phyloP scores from a whole-genome alignment of 2,888 invertebrate species.

The Agapostemon virescens region DNA sequence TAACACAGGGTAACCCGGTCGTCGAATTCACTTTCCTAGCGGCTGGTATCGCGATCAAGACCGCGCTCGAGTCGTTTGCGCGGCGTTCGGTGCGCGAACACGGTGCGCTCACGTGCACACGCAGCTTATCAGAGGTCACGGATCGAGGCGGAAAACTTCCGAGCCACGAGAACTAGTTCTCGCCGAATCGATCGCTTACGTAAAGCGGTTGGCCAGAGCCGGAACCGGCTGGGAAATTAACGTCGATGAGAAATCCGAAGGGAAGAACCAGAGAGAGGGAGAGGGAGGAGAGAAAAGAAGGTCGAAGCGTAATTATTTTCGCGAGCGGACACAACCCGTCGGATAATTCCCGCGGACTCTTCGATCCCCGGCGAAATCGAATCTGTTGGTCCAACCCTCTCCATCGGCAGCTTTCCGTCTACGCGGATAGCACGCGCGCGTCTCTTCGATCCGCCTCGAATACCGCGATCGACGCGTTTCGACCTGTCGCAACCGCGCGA shows the following conservation, averaged over 20 bases:
- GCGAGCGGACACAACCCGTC: slow-evolving; percentile 18
- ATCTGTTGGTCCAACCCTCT: slow-evolving; percentile 26
- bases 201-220: not conserved
- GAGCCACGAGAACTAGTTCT: slow-evolving; percentile 28
- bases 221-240: slow-evolving; percentile 13
- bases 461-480: not conserved
- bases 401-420: slow-evolving; percentile 12
- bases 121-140: slow-evolving; percentile 32
- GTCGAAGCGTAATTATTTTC: slow-evolving; percentile 38
- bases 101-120: slow-evolving; percentile 23
- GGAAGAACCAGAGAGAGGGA: too few species aligned
- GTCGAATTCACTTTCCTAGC: slow-evolving; percentile 41
- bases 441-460: not conserved
- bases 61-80: slow-evolving; percentile 2
- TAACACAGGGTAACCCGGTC: slow-evolving; percentile 13
- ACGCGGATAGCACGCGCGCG: slow-evolving; percentile 7
- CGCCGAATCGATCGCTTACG: slow-evolving; percentile 33
- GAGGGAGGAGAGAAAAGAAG: not conserved
- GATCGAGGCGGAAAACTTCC: slow-evolving; percentile 34
- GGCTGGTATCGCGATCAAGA: slow-evolving; percentile 45
- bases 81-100: not conserved
- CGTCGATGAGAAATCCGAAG: not conserved
- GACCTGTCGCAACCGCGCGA: not conserved
- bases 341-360: slow-evolving; percentile 32
- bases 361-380: slow-evolving; percentile 30